Base-by-base conservation (phyloP, 2,113 vertebrate species). In the Oncorhynchus kisutch region DNA sequence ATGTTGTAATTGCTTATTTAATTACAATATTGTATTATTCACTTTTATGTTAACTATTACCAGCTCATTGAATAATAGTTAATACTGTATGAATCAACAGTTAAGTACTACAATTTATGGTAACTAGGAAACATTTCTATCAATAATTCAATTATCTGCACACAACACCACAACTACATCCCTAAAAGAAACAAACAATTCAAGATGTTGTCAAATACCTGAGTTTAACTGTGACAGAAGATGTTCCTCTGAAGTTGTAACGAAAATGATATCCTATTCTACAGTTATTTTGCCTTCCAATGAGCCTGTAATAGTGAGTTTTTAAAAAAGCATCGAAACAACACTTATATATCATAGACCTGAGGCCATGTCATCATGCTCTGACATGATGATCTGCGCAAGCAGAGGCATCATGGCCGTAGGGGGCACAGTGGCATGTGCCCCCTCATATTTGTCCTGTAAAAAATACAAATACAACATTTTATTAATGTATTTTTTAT, bases 321-420 rank as follows among this genome's bases (percentile, higher is more conserved):
- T 88, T 91, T 88, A 79, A 74, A 78, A 67, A 65, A 83, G 90
- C 80, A 80, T 67, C 86, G 85, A 62, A 68, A 90, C 85, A 84
- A 80, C 90, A 89, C 92, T 95, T 92, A 95, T 95, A 94, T 95
- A 95, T 91, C 78, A 90, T 20, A 88, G 92, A 94, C 92, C 89
- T 92, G 92, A 92, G 92, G 89, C 86, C 84, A 91, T 29, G 65
- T 92, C 88, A 92, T 94, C 92, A 92, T 93, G 16, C 25, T 66
- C 62, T 34, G 67, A 73, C 74, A 51, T 70, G 49, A 65, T 34
- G 65, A 18, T 72, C 25, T 51, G 79, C 79, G 75, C 59, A 27
- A 51, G 39, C 39, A 45, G 39, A 45, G 39, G 39, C 39, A 9
- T 45, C 39, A 45, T 45, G 39, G 2, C 39, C 39, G 2, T 39